Evolutionary conservation across 2,888 invertebrate genomes (phyloP), one percentile per base, ranked within the genome.

Genomic region (Acrocera orbiculus): DNA sequence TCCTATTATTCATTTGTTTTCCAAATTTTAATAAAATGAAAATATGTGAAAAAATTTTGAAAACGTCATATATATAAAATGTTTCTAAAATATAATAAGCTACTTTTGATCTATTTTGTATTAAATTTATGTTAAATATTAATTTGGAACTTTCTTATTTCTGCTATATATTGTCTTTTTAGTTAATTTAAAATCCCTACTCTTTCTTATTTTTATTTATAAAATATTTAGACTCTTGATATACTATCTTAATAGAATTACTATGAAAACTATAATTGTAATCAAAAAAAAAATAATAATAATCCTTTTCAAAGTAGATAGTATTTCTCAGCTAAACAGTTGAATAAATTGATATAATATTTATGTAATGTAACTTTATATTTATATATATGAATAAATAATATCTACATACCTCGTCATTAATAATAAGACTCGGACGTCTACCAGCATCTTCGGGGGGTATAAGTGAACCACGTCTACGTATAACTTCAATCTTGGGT

Each of bases 381-480:
- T 11, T 10, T 27, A 16, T 24, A 30, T 26, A n/a, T n/a, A 25
- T 25, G 6, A 24, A 32, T 19, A 17, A 20, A 35, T 33, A 27
- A 23, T 13, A 4, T 32, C 16, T 26, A 64, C 69, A 62, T 78
- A 90, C 90, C 85, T 90, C 89, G 62, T 90, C 89, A 56, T 86
- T 83, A 56, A 90, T 87, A 52, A 90, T 81, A 47, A 90, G 70
- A 48, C 86, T 86, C 46, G 89, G 85, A 48, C 89, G 72, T 50
- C 89, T 73, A 51, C 77, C 79, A 62, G 77, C 76, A 58, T 76
- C 80, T 58, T 87, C 87, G 43, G 85, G 87, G 6, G 82, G 83
- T 53, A 89, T 77, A 39, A 89, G 71, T 32, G 89, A 89, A 38
- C 89, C 89, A 47, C 89, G 70, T 30, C 81, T 66, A 39, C 76